A percentile compares a stretch with the other conserved stretches of the same genome.
phyloP scores from a whole-genome alignment of 2,888 invertebrate genomes.

The Ditylenchus weischeri region DNA sequence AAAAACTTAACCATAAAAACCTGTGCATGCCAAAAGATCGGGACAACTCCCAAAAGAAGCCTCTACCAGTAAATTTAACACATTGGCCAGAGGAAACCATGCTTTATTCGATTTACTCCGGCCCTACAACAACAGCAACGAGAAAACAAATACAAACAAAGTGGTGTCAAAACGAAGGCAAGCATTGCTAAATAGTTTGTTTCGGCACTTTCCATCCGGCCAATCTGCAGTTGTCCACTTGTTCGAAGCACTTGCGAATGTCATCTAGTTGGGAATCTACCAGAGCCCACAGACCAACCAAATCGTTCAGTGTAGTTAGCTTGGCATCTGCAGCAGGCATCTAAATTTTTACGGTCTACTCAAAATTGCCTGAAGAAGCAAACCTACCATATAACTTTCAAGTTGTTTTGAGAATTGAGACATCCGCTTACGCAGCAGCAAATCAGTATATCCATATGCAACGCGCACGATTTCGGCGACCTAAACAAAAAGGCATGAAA shows the following conservation, averaged over 20 bases:
- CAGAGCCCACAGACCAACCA: constrained; percentile 43
- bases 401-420: constrained; percentile 22
- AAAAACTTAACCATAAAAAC: too few relatives aligned
- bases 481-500: too few relatives aligned
- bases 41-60: too few relatives aligned
- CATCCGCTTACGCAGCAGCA: constrained; percentile 19
- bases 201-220: constrained; percentile 18
- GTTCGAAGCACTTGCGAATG: constrained; percentile 31
- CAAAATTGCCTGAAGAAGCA: too few relatives aligned
- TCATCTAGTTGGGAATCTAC: constrained; percentile 41
- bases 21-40: too few relatives aligned
- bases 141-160: too few relatives aligned
- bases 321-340: constrained; percentile 34
- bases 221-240: constrained; percentile 28
- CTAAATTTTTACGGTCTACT: constrained; percentile 18
- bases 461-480: constrained; percentile 20
- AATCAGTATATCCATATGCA: constrained; percentile 21
- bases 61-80: too few relatives aligned
- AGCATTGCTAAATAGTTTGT: too few relatives aligned
- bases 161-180: too few relatives aligned
- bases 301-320: constrained; percentile 35
- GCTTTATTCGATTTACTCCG: too few relatives aligned
- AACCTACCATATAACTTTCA: constrained; percentile 12
- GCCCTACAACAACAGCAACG: too few relatives aligned
- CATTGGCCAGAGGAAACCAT: too few relatives aligned